Conservation (phyloP, 2,888 invertebrate species). For the Drosophila buzzatii region DNA sequence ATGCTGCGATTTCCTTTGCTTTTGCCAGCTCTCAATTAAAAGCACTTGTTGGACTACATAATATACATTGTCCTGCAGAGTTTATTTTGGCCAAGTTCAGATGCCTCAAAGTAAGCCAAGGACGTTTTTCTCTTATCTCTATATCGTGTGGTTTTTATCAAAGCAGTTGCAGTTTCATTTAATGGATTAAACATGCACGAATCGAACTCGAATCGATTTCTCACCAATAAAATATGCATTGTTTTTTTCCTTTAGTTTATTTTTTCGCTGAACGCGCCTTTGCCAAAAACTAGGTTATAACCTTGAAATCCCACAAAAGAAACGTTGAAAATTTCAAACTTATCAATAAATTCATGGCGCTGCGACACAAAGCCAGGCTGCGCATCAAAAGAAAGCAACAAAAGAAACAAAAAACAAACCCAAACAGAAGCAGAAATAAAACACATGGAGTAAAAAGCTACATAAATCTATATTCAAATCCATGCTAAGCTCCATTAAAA, state of each 20-base stretch:
- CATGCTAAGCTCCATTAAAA: constrained; percentile 65
- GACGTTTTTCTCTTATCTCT: constrained; percentile 59
- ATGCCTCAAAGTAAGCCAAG: constrained; percentile 54
- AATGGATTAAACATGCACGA: constrained; percentile 62
- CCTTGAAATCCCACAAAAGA: constrained; percentile 75
- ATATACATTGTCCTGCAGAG: constrained; percentile 22
- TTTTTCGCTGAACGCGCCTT: constrained; percentile 49
- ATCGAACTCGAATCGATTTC: constrained; percentile 63
- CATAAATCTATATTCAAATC: constrained; percentile 68
- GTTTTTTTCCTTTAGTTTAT: constrained; percentile 25
- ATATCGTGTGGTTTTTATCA: constrained; percentile 53
- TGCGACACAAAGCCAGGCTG: constrained; percentile 45
- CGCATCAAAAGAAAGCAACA: constrained; percentile 57
- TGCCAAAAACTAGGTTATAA: constrained; percentile 78
- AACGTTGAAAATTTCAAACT: constrained; percentile 59
- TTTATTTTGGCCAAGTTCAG: constrained; percentile 33
- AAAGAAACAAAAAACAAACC: neutral
- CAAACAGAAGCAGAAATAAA: constrained; percentile 8
- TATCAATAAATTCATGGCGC: constrained; percentile 69
- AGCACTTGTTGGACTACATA: constrained; percentile 13
- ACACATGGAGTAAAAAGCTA: constrained; percentile 17
- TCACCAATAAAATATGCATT: constrained; percentile 72
- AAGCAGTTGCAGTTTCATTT: constrained; percentile 47
- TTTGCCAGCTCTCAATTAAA: constrained; percentile 44
- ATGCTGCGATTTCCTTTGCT: constrained; percentile 20